Percentiles rank a stretch among this genome's conserved stretches.
phyloP scores from a whole-genome alignment of 1,140 invertebrate genomes.

The Hylyphantes graminicola region DNA sequence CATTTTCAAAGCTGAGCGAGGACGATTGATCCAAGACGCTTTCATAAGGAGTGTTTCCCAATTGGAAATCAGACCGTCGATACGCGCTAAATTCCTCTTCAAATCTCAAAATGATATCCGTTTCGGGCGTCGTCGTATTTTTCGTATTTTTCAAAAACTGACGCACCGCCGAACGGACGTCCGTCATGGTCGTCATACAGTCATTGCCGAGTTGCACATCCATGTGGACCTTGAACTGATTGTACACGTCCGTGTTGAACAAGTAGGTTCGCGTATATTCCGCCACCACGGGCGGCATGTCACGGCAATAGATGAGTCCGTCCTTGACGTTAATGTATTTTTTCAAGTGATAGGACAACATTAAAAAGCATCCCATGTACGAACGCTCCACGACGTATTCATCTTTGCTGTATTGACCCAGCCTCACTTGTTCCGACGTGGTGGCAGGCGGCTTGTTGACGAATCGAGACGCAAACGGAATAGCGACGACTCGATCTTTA shows the following conservation, averaged over 20 bases:
- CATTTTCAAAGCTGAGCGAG: too few species aligned
- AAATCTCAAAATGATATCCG: conserved; percentile 23
- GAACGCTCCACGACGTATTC: conserved; percentile 10
- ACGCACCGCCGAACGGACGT: conserved; percentile 14
- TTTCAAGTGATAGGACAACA: conserved; percentile 6
- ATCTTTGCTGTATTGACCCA: background rate
- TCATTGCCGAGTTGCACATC: conserved; percentile 5
- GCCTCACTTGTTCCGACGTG: background rate
- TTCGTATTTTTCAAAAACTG: conserved; percentile 27
- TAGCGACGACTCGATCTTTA: conserved; percentile 23
- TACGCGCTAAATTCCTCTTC: conserved; percentile 19
- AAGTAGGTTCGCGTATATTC: conserved; percentile 28
- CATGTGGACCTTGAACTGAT: conserved; percentile 6
- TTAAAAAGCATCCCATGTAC: conserved; percentile 15
- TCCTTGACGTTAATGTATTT: background rate
- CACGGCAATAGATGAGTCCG: conserved; percentile 9
- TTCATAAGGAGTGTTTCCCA: too few species aligned
- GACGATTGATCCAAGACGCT: too few species aligned
- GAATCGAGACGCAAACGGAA: conserved; percentile 23
- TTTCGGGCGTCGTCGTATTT: background rate
- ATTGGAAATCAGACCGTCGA: background rate
- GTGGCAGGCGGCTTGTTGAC: background rate
- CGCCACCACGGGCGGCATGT: background rate
- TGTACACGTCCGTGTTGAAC: conserved; percentile 19
- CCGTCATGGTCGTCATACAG: conserved; percentile 17